Base-by-base conservation (phyloP, 2,888 invertebrate species). In the Achlya flavicornis region DNA sequence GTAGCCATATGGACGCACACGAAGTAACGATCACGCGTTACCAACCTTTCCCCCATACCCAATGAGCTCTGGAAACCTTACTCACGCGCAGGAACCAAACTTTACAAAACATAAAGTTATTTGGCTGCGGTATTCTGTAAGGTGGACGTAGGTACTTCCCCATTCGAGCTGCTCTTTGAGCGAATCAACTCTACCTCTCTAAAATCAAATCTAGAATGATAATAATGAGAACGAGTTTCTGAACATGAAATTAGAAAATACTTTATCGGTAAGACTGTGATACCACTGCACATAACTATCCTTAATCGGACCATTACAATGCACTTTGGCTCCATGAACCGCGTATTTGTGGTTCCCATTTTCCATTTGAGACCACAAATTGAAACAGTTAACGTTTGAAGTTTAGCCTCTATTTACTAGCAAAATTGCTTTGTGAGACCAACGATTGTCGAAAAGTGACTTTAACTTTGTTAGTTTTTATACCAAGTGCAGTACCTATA, bases 351-450 rank as follows among this genome's bases (percentile, higher is more conserved):
- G 83, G 83, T 75, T 67, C 64, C 76, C 77, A 77, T 80, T 80
- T 81, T 78, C 78, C 74, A 75, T 75, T 74, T 66, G 75, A 75
- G 70, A 75, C 80, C 83, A 73, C 84, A 81, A 81, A 85, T 84
- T 84, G 82, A 84, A 84, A 83, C 81, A 76, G 82, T 81, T 81
- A 81, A 81, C 75, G 77, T 77, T 81, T 60, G 60, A 60, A 60
- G 60, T 60, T 60, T 41, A 60, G 41, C 43, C 26, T 38, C 60
- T 43, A 60, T 60, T 43, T 60, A 60, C 60, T 60, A 14, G 16
- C 60, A 53, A 53, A 53, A 53, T 19, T 53, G 53, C 53, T 19
- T 53, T 53, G 53, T 53, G 19, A 19, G 10, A 53, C 19, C 53
- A 53, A 53, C 53, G 43, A 43, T 41, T 60, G 60, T 43, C 41